Evolutionary conservation across 2,888 invertebrate genomes (phyloP), one percentile per base, ranked within the genome.

Genomic region (Alloplasta piceator): DNA sequence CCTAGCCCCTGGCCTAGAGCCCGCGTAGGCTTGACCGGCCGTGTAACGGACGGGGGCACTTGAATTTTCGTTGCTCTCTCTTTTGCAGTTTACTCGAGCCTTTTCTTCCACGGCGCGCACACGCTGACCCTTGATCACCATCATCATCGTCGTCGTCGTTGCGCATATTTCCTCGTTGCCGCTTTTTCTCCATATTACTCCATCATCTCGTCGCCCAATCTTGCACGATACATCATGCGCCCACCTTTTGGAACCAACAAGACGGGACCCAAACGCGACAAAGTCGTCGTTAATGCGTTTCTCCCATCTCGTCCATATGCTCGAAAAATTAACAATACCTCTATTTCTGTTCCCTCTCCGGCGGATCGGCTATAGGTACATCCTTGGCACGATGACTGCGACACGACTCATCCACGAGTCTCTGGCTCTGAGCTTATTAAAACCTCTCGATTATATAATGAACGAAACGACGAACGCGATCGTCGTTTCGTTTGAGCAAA

Each of bases 1-100:
- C 90, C 90, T 90, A 90, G 90, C 89, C 90, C 90, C 90, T 90
- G 90, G 90, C 90, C 90, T 90, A 90, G 90, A 90, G 90, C 87
- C 14, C 64, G 77, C 74, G 88, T 90, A 89, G 90, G 89, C 89
- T 88, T 87, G 86, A 88, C 87, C 88, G 85, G 87, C 86, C 85
- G 86, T 26, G 26, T 88, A 87, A 88, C 87, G 87, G 85, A 85
- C 80, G 80, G 61, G 80, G 77, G 74, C 74, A 81, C 73, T 84
- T 74, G 71, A 73, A 74, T 77, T 48, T 68, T 50, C 39, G 38
- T 10, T 41, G 36, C 63, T 50, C 26, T 70, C 67, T 73, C 75
- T 43, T 26, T 26, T 26, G 26, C 26, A 26, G 26, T 26, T 26
- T 26, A 1, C 26, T 26, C 26, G 26, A 2, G 26, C 26, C 26